phyloP scores from a whole-genome alignment of 2,797 vertebrate species.

The Melanotaenia parkinsoni region DNA sequence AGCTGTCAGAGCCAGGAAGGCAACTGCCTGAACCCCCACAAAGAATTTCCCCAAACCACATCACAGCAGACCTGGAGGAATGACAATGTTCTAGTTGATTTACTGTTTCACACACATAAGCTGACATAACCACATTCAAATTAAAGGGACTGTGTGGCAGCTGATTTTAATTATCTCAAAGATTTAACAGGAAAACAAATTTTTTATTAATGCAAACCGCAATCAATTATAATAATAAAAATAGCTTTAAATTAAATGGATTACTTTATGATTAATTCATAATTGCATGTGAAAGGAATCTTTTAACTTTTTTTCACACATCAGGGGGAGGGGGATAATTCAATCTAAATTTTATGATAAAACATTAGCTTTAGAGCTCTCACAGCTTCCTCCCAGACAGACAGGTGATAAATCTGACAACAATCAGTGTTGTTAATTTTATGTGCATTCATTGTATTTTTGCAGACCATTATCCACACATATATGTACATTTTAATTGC shows the following conservation, averaged over 20 bases:
- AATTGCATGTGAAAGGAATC: background rate
- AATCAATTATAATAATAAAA: background rate
- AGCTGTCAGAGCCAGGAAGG: conserved; percentile 74
- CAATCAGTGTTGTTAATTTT: background rate
- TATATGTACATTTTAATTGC: background rate
- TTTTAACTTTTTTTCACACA: background rate
- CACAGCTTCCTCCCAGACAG: conserved; percentile 3
- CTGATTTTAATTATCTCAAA: conserved; percentile 11
- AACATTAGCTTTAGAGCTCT: background rate
- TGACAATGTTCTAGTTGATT: conserved; percentile 66
- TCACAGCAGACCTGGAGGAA: conserved; percentile 67
- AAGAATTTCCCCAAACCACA: conserved; percentile 81
- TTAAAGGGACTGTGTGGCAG: conserved; percentile 1
- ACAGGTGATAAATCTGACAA: background rate
- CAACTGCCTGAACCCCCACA: conserved; percentile 68
- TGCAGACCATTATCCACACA: background rate
- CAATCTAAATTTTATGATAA: background rate
- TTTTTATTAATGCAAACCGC: background rate
- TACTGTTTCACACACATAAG: conserved; percentile 51
- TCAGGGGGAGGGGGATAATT: background rate
- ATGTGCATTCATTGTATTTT: background rate
- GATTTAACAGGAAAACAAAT: conserved; percentile 18
- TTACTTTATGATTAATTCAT: background rate
- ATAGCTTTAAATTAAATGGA: background rate
- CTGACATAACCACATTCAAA: conserved; percentile 22